phyloP scores from a whole-genome alignment of 2,797 vertebrate genomes.

The Phaenicophaeus curvirostris region DNA sequence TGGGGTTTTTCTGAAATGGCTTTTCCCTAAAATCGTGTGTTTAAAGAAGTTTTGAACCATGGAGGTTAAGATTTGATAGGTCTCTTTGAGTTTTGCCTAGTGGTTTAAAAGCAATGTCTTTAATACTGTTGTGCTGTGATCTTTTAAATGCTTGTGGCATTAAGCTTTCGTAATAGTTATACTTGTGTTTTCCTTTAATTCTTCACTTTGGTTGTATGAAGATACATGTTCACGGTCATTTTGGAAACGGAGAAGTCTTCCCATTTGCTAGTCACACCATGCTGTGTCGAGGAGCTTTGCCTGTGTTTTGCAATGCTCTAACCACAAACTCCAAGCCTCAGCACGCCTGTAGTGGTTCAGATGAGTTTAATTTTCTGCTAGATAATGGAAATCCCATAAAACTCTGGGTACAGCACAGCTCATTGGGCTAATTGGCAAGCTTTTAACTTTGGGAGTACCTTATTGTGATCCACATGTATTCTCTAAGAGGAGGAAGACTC shows the following conservation, averaged over 20 bases:
- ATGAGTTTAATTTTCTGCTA: background rate
- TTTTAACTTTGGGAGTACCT: background rate
- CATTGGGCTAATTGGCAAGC: background rate
- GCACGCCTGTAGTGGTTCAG: background rate
- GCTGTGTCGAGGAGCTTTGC: background rate
- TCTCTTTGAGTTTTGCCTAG: background rate
- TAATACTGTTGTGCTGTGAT: background rate
- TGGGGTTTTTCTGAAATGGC: background rate
- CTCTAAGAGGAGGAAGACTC: background rate
- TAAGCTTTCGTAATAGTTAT: background rate
- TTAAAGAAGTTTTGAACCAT: background rate
- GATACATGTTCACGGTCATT: background rate
- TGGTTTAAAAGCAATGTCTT: background rate
- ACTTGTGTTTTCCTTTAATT: constrained; percentile 17
- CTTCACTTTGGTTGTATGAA: background rate
- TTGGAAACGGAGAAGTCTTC: background rate
- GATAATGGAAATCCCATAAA: background rate
- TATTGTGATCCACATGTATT: background rate
- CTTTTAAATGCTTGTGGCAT: constrained; percentile 26
- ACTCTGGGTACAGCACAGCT: background rate
- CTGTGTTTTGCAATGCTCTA: background rate
- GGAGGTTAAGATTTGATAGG: background rate
- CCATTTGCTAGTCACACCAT: background rate
- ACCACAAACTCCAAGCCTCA: background rate
- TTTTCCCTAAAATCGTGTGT: background rate